Base-by-base conservation (phyloP, 2,113 vertebrate genomes). In the Riparia riparia region DNA sequence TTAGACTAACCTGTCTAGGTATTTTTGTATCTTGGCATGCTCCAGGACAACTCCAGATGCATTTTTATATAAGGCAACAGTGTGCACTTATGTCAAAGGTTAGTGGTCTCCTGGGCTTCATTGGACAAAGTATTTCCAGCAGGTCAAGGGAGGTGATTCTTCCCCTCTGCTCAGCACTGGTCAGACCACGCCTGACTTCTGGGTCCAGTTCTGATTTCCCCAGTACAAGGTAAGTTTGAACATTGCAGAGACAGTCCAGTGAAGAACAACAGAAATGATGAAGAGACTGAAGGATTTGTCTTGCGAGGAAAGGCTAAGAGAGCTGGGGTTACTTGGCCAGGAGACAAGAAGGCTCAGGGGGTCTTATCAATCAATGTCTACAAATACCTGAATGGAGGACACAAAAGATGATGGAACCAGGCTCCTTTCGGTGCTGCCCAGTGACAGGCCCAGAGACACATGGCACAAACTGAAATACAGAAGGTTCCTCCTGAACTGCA, bases 21-120 rank as follows among this genome's bases (percentile, higher is more conserved):
- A 45, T 26, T 4, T 34, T 7, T 61, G 3, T 37, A 57, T 31
- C 14, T 73, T 61, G 57, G 8, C 34, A 31, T 14, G 15, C 5
- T 56, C 10, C 20, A 22, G 64, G 22, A 31, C 10, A 64, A 68
- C 22, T 58, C 29, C 41, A 64, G 22, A 32, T 53, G 14, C 21
- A 54, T 28, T 32, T 76, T 54, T 45, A 17, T 8, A 9, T 17
- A 37, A 37, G 22, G 2, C 9, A 47, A 12, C 9, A 16, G 13
- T 18, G 9, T 32, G 26, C 2, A 18, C 2, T 71, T 50, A 5
- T 0, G 0, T 50, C 28, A 41, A 34, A 10, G 1, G 7, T 3
- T 1, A 28, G 0, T 5, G 16, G 8, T 56, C 8, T 41, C 21
- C 28, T n/a, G 51, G 10, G 4, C 12, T 41, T 56, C 41, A 29